These are phyloP conservation scores for Corythornis leucogaster DNA, from an alignment of 2,797 vertebrate genomes.

Conservation along the genomic window DNA sequence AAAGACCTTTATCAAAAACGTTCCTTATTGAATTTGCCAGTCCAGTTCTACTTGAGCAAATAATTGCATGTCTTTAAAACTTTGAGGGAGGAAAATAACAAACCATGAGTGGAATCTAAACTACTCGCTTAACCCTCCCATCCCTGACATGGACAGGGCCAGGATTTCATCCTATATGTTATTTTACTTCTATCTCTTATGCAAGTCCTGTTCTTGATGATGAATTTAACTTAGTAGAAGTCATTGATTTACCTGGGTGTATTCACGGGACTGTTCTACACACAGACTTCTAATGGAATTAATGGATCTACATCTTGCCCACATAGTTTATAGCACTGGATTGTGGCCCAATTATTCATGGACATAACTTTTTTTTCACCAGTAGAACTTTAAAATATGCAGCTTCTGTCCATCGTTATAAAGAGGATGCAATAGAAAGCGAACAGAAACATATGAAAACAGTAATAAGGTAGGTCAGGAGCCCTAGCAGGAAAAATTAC, in stretches of 20 bases:
- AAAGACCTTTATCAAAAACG: constrained; percentile 32
- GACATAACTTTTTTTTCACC: not conserved
- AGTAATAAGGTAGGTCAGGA: not conserved
- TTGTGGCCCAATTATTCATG: not conserved
- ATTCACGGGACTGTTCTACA: not conserved
- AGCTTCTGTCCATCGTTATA: not conserved
- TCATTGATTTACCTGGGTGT: constrained; percentile 26
- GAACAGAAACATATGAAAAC: not conserved
- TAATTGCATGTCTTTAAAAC: constrained; percentile 28
- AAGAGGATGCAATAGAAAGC: not conserved
- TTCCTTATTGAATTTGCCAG: constrained; percentile 34
- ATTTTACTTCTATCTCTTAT: not conserved
- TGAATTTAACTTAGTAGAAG: constrained; percentile 14
- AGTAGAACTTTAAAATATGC: not conserved
- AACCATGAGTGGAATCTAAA: constrained; percentile 16
- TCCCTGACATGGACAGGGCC: not conserved
- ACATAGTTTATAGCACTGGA: not conserved
- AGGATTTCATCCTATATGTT: not conserved
- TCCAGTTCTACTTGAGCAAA: constrained; percentile 4
- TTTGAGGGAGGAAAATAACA: not conserved
- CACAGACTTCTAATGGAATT: not conserved
- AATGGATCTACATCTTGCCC: not conserved
- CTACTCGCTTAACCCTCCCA: not conserved
- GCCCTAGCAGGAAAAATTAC: not conserved
- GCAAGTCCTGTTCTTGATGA: not conserved